These are phyloP conservation scores for Cataglyphis albicans DNA, from an alignment of 2,888 invertebrate genomes.

Conservation along the genomic window DNA sequence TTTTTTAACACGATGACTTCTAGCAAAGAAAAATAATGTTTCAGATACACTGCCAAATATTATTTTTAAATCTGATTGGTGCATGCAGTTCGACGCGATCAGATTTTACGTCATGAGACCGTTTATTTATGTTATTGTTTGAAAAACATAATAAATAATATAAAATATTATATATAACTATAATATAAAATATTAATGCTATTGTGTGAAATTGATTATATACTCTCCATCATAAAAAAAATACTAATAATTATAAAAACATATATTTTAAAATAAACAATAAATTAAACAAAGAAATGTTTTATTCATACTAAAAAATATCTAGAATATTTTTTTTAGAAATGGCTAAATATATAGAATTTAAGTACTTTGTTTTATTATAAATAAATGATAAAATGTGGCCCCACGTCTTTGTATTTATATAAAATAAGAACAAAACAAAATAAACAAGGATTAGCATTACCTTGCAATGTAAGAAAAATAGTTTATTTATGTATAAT, in stretches of 20 bases:
- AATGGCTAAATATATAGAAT: not conserved
- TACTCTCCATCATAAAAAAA: not conserved
- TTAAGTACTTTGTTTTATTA: not conserved
- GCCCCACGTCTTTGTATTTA: not conserved
- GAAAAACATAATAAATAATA: not conserved
- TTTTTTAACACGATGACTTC: slow-evolving; percentile 47
- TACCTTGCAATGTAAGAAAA: not conserved
- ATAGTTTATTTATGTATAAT: not conserved
- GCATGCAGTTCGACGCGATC: slow-evolving; percentile 9
- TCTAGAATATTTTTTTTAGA: not conserved
- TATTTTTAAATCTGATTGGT: slow-evolving; percentile 34
- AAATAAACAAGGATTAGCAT: slow-evolving; percentile 9
- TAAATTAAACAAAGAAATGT: not conserved
- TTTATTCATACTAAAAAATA: not conserved
- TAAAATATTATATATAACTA: not conserved
- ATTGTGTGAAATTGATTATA: not conserved
- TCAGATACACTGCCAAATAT: slow-evolving; percentile 32
- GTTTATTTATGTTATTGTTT: slow-evolving; percentile 6
- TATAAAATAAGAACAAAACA: not conserved
- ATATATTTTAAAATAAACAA: not conserved
- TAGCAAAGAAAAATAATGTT: slow-evolving; percentile 55
- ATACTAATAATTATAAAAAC: not conserved
- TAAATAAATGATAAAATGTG: not conserved
- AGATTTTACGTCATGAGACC: slow-evolving; percentile 21
- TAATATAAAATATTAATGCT: not conserved